A percentile compares a stretch with the other conserved stretches of the same genome.
These are phyloP conservation scores for Drosophila parvula DNA, from an alignment of 1,140 invertebrate genomes.

Conservation along the genomic window DNA sequence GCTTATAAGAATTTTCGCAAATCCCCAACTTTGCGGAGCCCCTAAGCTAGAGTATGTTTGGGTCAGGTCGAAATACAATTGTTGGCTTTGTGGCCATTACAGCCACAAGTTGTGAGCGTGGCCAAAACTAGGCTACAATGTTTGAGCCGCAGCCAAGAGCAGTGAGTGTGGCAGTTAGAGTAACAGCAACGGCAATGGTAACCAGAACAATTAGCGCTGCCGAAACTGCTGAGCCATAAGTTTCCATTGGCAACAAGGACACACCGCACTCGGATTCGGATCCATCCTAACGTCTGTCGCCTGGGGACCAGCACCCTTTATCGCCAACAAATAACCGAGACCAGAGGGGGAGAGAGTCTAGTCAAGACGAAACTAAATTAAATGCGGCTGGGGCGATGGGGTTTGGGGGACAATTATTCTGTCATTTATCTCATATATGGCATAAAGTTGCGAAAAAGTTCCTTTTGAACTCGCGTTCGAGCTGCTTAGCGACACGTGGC, in stretches of 20 bases:
- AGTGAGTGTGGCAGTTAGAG: constrained; percentile 7
- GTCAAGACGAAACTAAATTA: constrained; percentile 55
- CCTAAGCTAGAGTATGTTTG: constrained; percentile 15
- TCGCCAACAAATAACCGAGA: constrained; percentile 4
- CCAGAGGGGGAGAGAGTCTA: constrained; percentile 28
- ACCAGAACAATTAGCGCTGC: constrained; percentile 54
- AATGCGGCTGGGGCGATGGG: constrained; percentile 44
- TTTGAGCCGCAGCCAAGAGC: constrained; percentile 24
- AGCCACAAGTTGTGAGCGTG: constrained; percentile 56
- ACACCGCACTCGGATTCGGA: constrained; percentile 14
- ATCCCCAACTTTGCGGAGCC: not conserved
- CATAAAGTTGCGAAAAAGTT: constrained; percentile 46
- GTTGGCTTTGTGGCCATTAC: constrained; percentile 24
- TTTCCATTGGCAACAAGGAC: constrained; percentile 50
- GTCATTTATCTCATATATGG: constrained; percentile 48
- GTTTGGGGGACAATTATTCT: constrained; percentile 56
- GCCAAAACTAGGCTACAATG: constrained; percentile 63
- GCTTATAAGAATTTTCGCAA: not conserved
- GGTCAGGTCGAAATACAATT: constrained; percentile 21
- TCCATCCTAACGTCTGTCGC: constrained; percentile 27
- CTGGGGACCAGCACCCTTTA: constrained; percentile 51
- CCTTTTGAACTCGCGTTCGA: constrained; percentile 27
- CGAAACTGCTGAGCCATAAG: constrained; percentile 48
- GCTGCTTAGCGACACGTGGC: constrained; percentile 61
- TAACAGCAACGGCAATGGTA: constrained; percentile 14